Base-by-base conservation (phyloP, 2,888 invertebrate species). In the Operophtera brumata region DNA sequence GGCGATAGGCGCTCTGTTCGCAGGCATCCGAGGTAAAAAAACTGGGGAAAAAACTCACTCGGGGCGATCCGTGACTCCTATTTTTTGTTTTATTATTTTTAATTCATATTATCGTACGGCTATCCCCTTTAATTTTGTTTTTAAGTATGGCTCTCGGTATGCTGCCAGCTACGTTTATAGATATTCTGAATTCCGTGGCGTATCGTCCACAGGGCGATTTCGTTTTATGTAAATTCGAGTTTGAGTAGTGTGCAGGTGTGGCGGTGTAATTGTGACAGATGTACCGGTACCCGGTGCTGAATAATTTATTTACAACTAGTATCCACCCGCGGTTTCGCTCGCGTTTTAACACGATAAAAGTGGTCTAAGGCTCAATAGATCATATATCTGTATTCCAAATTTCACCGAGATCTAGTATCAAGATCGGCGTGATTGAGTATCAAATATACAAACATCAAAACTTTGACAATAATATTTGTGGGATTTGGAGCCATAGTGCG, bases 91-190 rank as follows among this genome's bases (percentile, higher is more conserved):
- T 88, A 87, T 88, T 88, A 87, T 89, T 90, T 89, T 89, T 89
- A 88, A 90, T 89, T 89, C 89, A 89, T 90, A 89, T 89, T 89
- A 90, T 89, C 86, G 88, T 86, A 84, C 78, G 84, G 88, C 87
- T 87, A 87, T 88, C 87, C 90, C 86, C 90, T 90, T 90, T 89
- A 90, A 89, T 90, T 90, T 90, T 86, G 89, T 88, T 88, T 90
- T 90, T 89, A 89, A 90, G 88, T 89, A 88, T 87, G 88, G 87
- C 77, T 82, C 82, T 80, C 81, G 86, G 85, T 84, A 86, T 88
- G 86, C 88, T 88, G 87, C 74, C 86, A 86, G 88, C 87, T 82
- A 88, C 84, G 81, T 87, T 89, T 88, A 87, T 87, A 86, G 87
- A 85, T 87, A 85, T 86, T 88, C 82, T 68, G 83, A 86, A 89